Evolutionary conservation across 2,113 vertebrate genomes (phyloP).

Genomic region (Zeus faber): DNA sequence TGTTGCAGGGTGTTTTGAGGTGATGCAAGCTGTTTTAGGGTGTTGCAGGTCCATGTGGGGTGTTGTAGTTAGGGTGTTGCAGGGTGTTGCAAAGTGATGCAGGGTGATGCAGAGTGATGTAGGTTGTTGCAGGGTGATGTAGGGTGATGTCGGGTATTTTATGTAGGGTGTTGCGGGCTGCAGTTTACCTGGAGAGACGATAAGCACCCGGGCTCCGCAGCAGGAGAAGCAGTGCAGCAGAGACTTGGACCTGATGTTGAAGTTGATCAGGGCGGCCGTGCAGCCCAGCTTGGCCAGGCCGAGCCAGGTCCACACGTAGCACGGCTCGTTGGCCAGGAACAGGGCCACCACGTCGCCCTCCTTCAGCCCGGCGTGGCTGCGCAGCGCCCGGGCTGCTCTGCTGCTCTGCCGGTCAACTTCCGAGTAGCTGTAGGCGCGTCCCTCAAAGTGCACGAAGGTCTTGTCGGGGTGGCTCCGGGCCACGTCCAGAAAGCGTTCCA

Average conservation of each 20-base stretch:
- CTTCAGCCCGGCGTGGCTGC: constrained; percentile 50
- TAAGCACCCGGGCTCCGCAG: constrained; percentile 73
- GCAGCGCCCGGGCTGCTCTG: constrained; percentile 68
- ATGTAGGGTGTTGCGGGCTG: background rate
- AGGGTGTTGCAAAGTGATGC: too few species aligned
- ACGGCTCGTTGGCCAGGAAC: constrained; percentile 76
- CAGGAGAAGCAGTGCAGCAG: constrained; percentile 79
- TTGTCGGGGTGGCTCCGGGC: constrained; percentile 64
- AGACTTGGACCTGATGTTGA: constrained; percentile 75
- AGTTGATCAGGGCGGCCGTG: constrained; percentile 75
- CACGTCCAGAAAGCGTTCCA: constrained; percentile 72
- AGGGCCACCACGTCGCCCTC: constrained; percentile 75
- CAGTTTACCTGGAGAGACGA: constrained; percentile 68
- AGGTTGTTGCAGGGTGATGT: too few species aligned
- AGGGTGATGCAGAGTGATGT: too few species aligned
- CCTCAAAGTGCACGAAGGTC: constrained; percentile 72
- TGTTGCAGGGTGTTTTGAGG: too few species aligned
- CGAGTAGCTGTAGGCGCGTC: constrained; percentile 57
- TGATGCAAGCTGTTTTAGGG: too few species aligned
- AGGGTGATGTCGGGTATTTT: too few species aligned
- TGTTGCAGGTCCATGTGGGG: too few species aligned
- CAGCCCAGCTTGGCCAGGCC: constrained; percentile 79
- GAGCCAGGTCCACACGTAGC: constrained; percentile 74
- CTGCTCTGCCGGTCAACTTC: constrained; percentile 74
- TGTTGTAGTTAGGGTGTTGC: too few species aligned